Conservation (phyloP, 2,888 invertebrate genomes). For the Allolobophora icterica region DNA sequence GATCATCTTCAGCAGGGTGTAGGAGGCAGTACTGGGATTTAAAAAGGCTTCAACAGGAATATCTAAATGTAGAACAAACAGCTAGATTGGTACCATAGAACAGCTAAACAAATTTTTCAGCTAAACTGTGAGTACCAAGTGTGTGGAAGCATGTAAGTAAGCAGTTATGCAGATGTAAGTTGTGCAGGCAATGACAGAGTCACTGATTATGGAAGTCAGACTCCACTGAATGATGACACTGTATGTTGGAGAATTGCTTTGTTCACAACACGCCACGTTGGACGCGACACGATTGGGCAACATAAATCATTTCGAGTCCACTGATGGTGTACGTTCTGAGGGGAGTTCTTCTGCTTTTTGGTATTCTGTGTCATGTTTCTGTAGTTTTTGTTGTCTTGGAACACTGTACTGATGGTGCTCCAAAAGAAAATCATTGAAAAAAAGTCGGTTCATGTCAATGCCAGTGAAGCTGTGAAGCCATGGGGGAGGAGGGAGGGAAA, state of each 20-base stretch:
- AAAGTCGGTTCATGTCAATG: background rate
- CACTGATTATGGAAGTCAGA: background rate
- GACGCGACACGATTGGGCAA: background rate
- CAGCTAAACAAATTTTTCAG: background rate
- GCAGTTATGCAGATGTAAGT: background rate
- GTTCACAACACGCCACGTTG: background rate
- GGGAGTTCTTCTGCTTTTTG: background rate
- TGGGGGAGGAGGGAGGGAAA: background rate
- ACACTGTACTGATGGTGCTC: background rate
- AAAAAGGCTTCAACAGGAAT: background rate
- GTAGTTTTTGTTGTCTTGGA: background rate
- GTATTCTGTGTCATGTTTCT: too few relatives aligned
- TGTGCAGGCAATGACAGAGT: background rate
- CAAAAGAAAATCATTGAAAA: background rate
- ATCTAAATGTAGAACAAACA: background rate
- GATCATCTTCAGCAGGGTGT: background rate
- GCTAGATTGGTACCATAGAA: background rate
- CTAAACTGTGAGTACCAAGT: background rate
- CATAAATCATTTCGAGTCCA: background rate
- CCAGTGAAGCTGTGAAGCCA: background rate
- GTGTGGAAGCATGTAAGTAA: background rate
- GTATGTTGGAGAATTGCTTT: background rate
- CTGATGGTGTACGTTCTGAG: background rate
- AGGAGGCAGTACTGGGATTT: background rate
- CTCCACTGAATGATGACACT: background rate